These are phyloP conservation scores for Mobula hypostoma DNA, from an alignment of 2,113 vertebrate species.

Conservation along the genomic window DNA sequence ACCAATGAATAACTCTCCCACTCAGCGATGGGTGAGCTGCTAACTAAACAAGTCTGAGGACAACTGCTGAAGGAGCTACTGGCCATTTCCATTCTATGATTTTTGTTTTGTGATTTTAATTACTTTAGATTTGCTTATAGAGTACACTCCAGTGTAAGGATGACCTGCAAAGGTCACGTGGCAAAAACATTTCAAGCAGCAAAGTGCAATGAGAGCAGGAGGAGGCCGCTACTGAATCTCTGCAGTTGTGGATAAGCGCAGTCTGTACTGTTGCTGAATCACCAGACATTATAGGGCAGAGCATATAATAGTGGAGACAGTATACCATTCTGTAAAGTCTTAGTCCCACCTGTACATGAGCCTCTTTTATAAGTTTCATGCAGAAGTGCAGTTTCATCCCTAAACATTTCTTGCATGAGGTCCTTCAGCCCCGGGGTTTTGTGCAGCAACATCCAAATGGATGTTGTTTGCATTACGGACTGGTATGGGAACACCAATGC, in stretches of 20 bases:
- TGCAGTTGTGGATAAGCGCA: neutral
- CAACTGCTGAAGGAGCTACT: neutral
- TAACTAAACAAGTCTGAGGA: neutral
- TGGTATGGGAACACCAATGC: too few relatives aligned
- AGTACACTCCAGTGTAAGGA: neutral
- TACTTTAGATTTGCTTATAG: neutral
- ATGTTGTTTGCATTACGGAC: neutral
- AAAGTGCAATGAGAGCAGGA: neutral
- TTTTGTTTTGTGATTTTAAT: neutral
- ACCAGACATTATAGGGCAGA: neutral
- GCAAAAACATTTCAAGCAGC: neutral
- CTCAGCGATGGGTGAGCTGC: neutral
- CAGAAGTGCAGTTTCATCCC: neutral
- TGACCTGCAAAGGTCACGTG: neutral
- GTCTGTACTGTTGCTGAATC: neutral
- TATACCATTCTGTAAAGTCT: neutral
- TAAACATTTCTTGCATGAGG: neutral
- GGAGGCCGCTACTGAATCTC: neutral
- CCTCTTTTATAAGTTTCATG: neutral
- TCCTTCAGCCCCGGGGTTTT: neutral
- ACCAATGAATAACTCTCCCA: neutral
- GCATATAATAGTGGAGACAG: neutral
- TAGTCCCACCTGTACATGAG: neutral
- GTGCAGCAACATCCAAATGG: neutral
- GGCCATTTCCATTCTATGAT: neutral